Conservation (phyloP, 2,113 vertebrate species). For the Phasianus colchicus region DNA sequence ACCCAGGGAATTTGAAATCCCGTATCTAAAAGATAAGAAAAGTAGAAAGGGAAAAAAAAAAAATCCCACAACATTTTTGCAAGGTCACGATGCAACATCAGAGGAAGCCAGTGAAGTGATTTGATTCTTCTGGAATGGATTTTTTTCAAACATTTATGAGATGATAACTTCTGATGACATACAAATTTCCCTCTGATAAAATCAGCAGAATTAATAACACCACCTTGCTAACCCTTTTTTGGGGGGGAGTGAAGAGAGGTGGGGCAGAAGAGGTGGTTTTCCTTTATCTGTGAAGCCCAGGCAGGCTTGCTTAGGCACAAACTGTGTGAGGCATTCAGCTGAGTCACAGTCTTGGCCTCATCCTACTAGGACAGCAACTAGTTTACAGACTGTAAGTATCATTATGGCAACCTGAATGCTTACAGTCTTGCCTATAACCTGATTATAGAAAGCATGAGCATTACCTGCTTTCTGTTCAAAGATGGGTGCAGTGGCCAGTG, state of each 20-base stretch:
- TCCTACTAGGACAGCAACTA: neutral
- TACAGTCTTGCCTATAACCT: neutral
- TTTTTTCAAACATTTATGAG: neutral
- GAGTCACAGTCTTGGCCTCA: neutral
- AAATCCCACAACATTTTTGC: neutral
- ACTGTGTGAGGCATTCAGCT: accelerated
- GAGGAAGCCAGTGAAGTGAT: neutral
- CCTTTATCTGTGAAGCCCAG: neutral
- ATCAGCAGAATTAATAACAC: accelerated
- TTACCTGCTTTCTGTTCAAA: slow-evolving; percentile 94
- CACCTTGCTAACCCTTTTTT: neutral
- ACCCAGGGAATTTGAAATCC: neutral
- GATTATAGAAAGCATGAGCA: accelerated
- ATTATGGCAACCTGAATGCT: accelerated
- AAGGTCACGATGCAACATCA: neutral
- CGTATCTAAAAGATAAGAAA: no score
- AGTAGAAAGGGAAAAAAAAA: accelerated
- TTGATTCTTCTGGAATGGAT: neutral
- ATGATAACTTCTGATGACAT: neutral
- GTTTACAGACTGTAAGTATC: neutral
- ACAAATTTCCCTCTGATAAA: neutral
- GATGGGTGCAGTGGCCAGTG: slow-evolving; percentile 87
- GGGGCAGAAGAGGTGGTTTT: neutral
- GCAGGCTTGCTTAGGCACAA: neutral
- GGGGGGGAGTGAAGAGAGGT: no score